Evolutionary conservation across 2,797 vertebrate genomes (phyloP).

Genomic region (Acanthiza pusilla): DNA sequence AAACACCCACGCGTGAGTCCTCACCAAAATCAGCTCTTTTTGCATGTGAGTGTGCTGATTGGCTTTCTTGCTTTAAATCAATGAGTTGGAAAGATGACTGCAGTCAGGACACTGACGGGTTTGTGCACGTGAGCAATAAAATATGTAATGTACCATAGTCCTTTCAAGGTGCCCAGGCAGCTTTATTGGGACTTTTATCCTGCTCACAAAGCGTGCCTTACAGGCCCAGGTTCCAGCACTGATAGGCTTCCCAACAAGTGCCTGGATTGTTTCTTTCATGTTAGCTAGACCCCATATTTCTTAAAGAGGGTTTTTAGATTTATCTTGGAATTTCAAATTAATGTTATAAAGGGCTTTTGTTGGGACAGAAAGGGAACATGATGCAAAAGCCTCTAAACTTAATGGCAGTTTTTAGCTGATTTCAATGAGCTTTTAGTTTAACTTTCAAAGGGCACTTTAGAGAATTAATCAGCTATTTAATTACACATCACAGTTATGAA

Average conservation of each 20-base stretch:
- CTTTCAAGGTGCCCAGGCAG: neutral
- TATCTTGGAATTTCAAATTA: neutral
- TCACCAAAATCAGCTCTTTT: constrained; percentile 6
- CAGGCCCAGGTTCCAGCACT: neutral
- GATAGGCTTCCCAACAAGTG: neutral
- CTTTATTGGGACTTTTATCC: constrained; percentile 10
- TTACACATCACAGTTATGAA: neutral
- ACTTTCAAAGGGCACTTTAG: neutral
- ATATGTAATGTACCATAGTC: neutral
- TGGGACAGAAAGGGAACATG: neutral
- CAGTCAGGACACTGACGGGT: neutral
- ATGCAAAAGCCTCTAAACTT: neutral
- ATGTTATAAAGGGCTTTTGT: neutral
- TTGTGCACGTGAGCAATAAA: neutral
- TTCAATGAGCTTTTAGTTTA: neutral
- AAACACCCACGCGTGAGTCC: neutral
- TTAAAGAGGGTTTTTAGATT: neutral
- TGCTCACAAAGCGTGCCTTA: neutral
- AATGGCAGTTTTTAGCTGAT: neutral
- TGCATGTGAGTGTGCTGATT: neutral
- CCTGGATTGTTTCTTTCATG: neutral
- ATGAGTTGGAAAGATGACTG: neutral
- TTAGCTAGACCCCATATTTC: neutral
- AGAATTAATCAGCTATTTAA: neutral
- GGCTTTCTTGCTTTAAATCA: neutral